A percentile compares a stretch with the other conserved stretches of the same genome.
Evolutionary conservation across 2,797 vertebrate genomes (phyloP).

Genomic region (Channa striata): DNA sequence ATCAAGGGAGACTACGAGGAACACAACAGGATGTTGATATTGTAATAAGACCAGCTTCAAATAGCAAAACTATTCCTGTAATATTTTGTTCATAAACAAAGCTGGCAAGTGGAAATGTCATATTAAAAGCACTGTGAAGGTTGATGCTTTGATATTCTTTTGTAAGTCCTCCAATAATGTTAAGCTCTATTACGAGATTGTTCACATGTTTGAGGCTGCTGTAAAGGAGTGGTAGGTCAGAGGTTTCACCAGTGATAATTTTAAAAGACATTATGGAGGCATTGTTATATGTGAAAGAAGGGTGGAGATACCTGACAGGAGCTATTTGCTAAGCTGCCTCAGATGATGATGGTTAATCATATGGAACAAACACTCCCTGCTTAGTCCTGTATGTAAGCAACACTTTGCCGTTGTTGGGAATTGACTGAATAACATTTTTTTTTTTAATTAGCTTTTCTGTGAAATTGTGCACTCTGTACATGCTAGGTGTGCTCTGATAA

Average conservation of each 20-base stretch:
- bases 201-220: not conserved
- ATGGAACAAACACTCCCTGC: not conserved
- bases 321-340: slow-evolving; percentile 24
- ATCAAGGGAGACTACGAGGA: too few species aligned
- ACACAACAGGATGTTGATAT: too few species aligned
- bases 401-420: too few species aligned
- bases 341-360: slow-evolving; percentile 1
- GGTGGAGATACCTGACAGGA: slow-evolving; percentile 28
- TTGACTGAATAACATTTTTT: slow-evolving; percentile 4
- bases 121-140: too few species aligned
- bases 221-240: not conserved
- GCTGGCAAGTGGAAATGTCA: too few species aligned
- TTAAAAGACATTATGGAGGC: not conserved
- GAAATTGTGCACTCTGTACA: not conserved
- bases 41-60: too few species aligned
- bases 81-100: too few species aligned
- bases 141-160: too few species aligned
- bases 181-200: not conserved
- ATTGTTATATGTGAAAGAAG: slow-evolving; percentile 27
- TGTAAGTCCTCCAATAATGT: too few species aligned
- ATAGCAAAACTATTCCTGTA: too few species aligned
- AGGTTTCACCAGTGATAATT: not conserved
- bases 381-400: not conserved
- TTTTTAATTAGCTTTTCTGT: not conserved
- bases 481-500: not conserved